Base-by-base conservation (phyloP, 2,113 vertebrate species). In the Engystomops pustulosus region DNA sequence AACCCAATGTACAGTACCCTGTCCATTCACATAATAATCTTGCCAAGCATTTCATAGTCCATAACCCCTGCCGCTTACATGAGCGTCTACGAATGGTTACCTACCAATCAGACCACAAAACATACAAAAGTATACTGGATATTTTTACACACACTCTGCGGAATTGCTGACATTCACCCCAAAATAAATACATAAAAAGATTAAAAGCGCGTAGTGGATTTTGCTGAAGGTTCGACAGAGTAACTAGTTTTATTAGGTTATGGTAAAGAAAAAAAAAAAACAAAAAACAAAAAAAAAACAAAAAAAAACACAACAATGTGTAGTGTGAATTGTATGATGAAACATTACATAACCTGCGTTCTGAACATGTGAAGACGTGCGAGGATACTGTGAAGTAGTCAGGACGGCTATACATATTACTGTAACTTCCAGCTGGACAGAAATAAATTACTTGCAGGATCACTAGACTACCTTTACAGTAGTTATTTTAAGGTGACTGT, bases 401-500 rank as follows among this genome's bases (percentile, higher is more conserved):
- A 25, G 7, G n/a, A 34, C 2, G 34, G 45, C 7, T 23, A 81
- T 51, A 70, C n/a, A 69, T 27, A 38, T 81, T 60, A 38, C 80
- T 58, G 36, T 36, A 71, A 17, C 30, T 58, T 25, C 80, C 47
- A 20, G 1, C 23, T 44, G 32, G 38, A 75, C 17, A 75, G 81
- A 51, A 83, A 83, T 65, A 72, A 82, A 25, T n/a, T 11, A 41
- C 80, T 23, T 27, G 47, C 8, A 70, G 18, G 41, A 32, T 72
- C 25, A 20, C 9, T 55, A 51, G 49, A 82, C n/a, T 58, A 49
- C 49, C 20, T 53, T 8, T 38, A 32, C 49, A 45, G 30, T 25
- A 58, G 80, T 55, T 81, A 70, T 71, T 81, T 69, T 71, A 32
- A 70, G 44, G 20, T 27, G 12, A 23, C 17, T 23, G 36, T 45